Conservation (phyloP, 2,888 invertebrate genomes). For the Phragmatobia fuliginosa region DNA sequence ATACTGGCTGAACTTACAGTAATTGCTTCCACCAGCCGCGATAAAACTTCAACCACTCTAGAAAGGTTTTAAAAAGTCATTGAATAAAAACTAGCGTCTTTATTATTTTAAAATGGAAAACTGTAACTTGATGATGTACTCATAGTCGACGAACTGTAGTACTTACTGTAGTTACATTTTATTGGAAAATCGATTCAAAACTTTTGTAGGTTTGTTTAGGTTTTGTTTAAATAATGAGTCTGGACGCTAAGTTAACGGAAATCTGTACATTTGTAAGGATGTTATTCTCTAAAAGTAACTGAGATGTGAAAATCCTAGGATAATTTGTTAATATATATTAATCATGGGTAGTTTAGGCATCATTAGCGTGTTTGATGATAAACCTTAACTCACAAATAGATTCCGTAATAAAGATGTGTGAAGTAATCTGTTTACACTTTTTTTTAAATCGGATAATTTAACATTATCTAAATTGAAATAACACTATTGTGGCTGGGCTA, state of each 20-base stretch:
- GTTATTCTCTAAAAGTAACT: background rate
- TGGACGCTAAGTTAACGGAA: too few relatives aligned
- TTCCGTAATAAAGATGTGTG: too few relatives aligned
- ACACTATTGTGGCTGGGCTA: background rate
- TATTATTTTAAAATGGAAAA: conserved; percentile 11
- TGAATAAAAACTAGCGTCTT: conserved; percentile 4
- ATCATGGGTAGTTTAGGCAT: too few relatives aligned
- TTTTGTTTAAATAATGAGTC: conserved; percentile 7
- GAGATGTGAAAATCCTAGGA: background rate
- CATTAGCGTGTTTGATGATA: too few relatives aligned
- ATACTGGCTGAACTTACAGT: conserved; percentile 14
- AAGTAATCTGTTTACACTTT: too few relatives aligned
- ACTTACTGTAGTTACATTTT: background rate
- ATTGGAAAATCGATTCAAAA: background rate
- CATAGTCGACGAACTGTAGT: background rate
- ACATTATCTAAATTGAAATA: background rate
- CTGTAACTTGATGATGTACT: background rate
- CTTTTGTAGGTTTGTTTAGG: conserved; percentile 1
- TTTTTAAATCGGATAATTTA: background rate
- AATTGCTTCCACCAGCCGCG: conserved; percentile 32
- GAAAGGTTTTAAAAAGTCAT: conserved; percentile 6
- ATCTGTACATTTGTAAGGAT: background rate
- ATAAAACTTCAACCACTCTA: conserved; percentile 24
- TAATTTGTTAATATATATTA: too few relatives aligned
- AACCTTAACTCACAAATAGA: too few relatives aligned